Percentiles rank a stretch among this genome's conserved stretches.
These are phyloP conservation scores for Mionectes olivaceus DNA, from an alignment of 2,797 vertebrate species.

Conservation along the genomic window DNA sequence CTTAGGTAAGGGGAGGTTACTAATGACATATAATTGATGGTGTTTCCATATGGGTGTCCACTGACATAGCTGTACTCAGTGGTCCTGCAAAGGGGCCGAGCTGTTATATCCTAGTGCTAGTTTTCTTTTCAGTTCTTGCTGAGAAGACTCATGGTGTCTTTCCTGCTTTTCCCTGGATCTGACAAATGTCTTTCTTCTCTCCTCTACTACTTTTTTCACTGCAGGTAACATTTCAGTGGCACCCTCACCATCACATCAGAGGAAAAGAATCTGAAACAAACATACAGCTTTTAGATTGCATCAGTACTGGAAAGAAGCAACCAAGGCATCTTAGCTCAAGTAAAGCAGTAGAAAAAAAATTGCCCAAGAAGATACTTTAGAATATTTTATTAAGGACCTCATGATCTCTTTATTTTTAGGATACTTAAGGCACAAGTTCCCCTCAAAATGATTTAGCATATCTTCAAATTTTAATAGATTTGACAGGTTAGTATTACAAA, in stretches of 20 bases:
- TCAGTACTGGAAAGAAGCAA: background rate
- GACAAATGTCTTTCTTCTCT: background rate
- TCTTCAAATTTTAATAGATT: background rate
- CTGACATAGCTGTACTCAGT: background rate
- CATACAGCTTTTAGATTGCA: background rate
- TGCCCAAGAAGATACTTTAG: background rate
- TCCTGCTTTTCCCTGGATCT: background rate
- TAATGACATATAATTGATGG: background rate
- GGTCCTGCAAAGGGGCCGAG: background rate
- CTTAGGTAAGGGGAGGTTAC: background rate
- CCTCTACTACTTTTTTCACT: background rate
- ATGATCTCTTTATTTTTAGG: background rate
- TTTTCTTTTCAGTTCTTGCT: background rate
- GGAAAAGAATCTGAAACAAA: background rate
- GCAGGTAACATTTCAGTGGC: background rate
- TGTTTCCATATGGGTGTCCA: background rate
- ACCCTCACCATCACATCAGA: background rate
- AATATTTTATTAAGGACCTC: background rate
- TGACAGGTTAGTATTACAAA: background rate
- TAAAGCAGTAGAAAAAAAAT: background rate
- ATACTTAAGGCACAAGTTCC: background rate
- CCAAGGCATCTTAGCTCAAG: background rate
- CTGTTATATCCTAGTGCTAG: background rate
- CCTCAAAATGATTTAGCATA: background rate
- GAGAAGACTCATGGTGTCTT: background rate